Conservation (phyloP, 2,888 invertebrate genomes). For the Lasioglossum vierecki region DNA sequence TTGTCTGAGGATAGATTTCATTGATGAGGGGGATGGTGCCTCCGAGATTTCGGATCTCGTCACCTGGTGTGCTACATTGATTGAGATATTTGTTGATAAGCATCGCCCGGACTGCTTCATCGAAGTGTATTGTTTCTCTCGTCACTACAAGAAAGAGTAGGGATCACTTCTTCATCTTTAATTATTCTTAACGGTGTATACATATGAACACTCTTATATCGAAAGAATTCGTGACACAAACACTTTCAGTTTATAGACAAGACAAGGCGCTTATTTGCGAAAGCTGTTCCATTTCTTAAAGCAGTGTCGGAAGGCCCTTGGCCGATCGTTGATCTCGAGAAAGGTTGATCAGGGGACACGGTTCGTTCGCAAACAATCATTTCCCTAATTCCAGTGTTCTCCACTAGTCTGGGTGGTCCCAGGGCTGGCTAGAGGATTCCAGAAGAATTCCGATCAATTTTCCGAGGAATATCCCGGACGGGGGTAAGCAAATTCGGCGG, state of each 20-base stretch:
- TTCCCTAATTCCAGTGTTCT: neutral
- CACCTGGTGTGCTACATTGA: neutral
- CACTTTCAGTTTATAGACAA: neutral
- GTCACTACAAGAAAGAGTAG: neutral
- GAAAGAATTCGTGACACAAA: no score
- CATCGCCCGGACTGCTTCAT: neutral
- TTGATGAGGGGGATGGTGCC: neutral
- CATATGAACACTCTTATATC: no score
- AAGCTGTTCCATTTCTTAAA: neutral
- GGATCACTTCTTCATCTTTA: no score
- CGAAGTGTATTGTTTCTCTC: no score
- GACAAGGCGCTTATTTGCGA: neutral
- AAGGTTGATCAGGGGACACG: neutral
- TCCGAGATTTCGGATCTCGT: neutral
- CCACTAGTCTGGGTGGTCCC: neutral
- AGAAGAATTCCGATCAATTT: neutral
- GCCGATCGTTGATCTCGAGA: neutral
- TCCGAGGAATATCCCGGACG: constrained; percentile 9
- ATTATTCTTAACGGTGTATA: neutral
- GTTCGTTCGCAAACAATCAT: neutral
- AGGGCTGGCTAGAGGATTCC: neutral
- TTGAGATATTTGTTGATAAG: constrained; percentile 6
- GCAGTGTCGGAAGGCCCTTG: neutral
- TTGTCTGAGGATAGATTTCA: constrained; percentile 3
- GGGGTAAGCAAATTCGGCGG: constrained; percentile 67